Percentiles rank a stretch among this genome's conserved stretches.
Evolutionary conservation across 1,140 invertebrate species (phyloP).

Genomic region (Anoplophora glabripennis): DNA sequence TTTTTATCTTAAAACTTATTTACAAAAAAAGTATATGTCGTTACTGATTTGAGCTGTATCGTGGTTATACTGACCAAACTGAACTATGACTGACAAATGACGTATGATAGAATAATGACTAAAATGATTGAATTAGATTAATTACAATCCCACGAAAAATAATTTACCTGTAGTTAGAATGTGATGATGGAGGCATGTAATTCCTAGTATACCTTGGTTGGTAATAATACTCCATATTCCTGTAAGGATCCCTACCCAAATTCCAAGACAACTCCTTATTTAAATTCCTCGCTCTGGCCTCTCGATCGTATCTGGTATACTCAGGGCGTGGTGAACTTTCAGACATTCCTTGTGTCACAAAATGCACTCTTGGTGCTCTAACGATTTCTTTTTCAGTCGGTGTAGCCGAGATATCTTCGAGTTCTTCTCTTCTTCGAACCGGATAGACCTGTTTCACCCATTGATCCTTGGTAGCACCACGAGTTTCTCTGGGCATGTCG

Average conservation of each 20-base stretch:
- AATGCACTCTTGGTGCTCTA: conserved; percentile 38
- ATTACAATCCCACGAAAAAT: not conserved
- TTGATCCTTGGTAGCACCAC: conserved; percentile 33
- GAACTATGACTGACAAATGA: too few species aligned
- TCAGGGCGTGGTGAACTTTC: conserved; percentile 25
- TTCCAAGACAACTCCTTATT: not conserved
- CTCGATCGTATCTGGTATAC: conserved; percentile 18
- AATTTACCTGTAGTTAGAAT: conserved; percentile 12
- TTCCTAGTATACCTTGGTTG: not conserved
- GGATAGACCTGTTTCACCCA: conserved; percentile 44
- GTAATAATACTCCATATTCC: conserved; percentile 10
- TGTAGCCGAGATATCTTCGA: conserved; percentile 26
- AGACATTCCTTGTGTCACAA: conserved; percentile 38
- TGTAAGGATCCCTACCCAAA: conserved; percentile 1
- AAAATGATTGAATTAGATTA: too few species aligned
- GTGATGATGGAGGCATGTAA: not conserved
- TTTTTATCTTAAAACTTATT: too few species aligned
- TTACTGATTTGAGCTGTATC: too few species aligned
- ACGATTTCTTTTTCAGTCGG: conserved; percentile 25
- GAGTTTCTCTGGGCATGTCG: conserved; percentile 27
- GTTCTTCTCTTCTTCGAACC: conserved; percentile 23
- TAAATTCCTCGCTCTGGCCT: conserved; percentile 28
- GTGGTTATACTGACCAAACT: too few species aligned
- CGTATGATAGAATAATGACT: too few species aligned
- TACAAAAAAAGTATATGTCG: too few species aligned